Conservation (phyloP, 2,113 vertebrate genomes). For the Tenebrosternarchus preto region DNA sequence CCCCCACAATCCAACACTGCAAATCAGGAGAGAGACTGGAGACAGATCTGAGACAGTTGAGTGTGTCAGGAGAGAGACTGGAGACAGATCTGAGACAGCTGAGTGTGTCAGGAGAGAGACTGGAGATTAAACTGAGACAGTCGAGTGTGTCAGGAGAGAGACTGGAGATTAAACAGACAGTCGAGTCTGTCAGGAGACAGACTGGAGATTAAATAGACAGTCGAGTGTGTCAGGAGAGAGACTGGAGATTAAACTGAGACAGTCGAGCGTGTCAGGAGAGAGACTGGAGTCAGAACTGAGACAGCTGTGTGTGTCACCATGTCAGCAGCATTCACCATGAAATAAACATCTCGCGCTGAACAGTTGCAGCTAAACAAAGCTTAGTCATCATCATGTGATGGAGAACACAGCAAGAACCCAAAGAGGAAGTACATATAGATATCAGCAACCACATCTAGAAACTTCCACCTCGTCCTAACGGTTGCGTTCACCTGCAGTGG, state of each 20-base stretch:
- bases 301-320: not conserved
- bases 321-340: not conserved
- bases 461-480: constrained; percentile 52
- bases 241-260: not conserved
- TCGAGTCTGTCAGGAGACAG: no score
- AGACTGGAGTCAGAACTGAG: not conserved
- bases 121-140: no score
- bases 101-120: no score
- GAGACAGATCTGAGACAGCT: not conserved
- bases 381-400: not conserved
- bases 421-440: constrained; percentile 12
- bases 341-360: not conserved
- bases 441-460: constrained; percentile 52
- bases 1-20: not conserved
- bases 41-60: not conserved
- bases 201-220: not conserved
- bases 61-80: not conserved
- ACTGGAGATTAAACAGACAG: no score
- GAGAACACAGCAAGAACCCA: not conserved
- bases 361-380: not conserved
- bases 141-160: no score
- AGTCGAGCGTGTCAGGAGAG: not conserved
- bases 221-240: no score
- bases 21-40: not conserved
- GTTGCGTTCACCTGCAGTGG: constrained; percentile 34